Percentiles rank a stretch among this genome's conserved stretches.
phyloP scores from a whole-genome alignment of 2,888 invertebrate species.

The Acanthosepion pharaonis region DNA sequence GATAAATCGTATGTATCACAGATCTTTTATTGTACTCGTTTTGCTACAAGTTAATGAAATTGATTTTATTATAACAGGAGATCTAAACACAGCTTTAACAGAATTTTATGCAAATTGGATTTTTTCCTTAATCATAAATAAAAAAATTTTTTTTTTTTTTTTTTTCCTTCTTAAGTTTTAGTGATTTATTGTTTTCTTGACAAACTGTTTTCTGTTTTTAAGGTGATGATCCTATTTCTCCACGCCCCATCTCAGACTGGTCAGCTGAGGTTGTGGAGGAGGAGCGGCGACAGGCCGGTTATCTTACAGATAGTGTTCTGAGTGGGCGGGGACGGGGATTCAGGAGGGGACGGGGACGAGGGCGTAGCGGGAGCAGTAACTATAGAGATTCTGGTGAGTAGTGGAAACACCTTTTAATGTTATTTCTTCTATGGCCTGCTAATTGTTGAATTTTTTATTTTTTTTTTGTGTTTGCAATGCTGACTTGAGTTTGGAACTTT shows the following conservation, averaged over 20 bases:
- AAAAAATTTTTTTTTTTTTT: too few species aligned
- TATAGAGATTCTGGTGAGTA: constrained; percentile 50
- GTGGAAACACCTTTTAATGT: neutral
- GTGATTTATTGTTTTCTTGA: constrained; percentile 34
- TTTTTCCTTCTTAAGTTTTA: neutral
- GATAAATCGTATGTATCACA: neutral
- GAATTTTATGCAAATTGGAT: too few species aligned
- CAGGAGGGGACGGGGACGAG: constrained; percentile 81
- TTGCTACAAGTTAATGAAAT: too few species aligned
- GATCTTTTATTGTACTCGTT: too few species aligned
- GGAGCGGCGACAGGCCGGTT: constrained; percentile 65
- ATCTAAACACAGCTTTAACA: neutral
- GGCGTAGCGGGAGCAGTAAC: constrained; percentile 71
- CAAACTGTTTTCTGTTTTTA: constrained; percentile 42
- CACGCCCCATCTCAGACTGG: constrained; percentile 66
- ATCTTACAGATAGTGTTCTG: constrained; percentile 71
- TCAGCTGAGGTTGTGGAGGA: constrained; percentile 69
- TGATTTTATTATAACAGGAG: neutral
- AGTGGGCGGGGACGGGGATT: constrained; percentile 77
- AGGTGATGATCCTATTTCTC: constrained; percentile 58
- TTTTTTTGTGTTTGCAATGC: neutral
- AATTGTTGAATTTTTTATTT: neutral
- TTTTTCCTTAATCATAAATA: too few species aligned
- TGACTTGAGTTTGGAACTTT: neutral
- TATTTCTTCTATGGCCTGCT: neutral